These are phyloP conservation scores for Tetrao urogallus DNA, from an alignment of 2,113 vertebrate species.

Conservation along the genomic window DNA sequence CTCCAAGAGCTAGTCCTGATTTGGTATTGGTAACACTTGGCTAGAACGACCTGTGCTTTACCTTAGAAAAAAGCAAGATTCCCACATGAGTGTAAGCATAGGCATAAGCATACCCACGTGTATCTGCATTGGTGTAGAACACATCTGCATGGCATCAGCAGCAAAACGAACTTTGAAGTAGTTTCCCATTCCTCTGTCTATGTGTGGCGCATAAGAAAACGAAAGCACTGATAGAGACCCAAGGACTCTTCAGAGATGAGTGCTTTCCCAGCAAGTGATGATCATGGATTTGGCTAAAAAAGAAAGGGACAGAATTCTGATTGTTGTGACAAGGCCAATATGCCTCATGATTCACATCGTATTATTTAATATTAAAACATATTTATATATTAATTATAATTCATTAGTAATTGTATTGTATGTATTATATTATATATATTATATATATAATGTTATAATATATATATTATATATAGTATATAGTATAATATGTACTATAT, in stretches of 20 bases:
- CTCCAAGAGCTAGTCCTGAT: neutral
- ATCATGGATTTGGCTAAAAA: neutral
- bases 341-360: neutral
- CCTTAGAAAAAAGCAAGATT: neutral
- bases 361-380: neutral
- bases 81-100: neutral
- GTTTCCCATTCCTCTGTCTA: neutral
- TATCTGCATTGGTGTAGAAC: neutral
- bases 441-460: no score
- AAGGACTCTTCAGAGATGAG: neutral
- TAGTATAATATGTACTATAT: no score
- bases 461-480: neutral
- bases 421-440: no score
- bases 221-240: neutral
- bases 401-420: no score
- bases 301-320: neutral
- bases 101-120: neutral
- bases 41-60: neutral
- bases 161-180: neutral
- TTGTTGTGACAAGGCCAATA: neutral
- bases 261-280: neutral
- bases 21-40: neutral
- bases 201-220: neutral
- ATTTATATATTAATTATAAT: no score
- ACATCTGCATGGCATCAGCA: neutral